Percentiles rank a stretch among this genome's conserved stretches.
phyloP scores from a whole-genome alignment of 2,888 invertebrate genomes.

The Drosophila gaucha region DNA sequence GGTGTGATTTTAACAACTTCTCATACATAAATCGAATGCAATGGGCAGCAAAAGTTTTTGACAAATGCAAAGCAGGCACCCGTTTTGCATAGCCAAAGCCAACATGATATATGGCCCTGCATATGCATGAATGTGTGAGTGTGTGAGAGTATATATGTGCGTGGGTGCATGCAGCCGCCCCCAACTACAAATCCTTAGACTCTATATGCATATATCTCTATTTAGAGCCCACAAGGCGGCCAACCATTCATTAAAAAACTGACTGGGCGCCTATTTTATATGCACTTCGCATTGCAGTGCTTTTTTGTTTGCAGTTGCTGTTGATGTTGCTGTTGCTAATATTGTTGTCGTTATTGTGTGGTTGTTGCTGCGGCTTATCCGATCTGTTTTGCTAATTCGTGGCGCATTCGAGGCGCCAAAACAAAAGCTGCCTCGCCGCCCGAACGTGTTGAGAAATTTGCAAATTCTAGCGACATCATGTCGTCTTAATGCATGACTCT shows the following conservation, averaged over 20 bases:
- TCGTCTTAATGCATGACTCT: slow-evolving; percentile 20
- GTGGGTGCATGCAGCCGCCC: background rate
- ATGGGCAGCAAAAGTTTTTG: slow-evolving; percentile 28
- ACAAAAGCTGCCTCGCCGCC: slow-evolving; percentile 53
- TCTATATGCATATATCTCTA: slow-evolving; percentile 18
- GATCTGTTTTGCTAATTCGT: slow-evolving; percentile 82
- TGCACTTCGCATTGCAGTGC: slow-evolving; percentile 57
- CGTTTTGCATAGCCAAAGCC: slow-evolving; percentile 47
- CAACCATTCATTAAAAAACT: slow-evolving; percentile 71
- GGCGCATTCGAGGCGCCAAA: slow-evolving; percentile 79
- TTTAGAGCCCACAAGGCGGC: slow-evolving; percentile 21
- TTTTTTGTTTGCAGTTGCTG: slow-evolving; percentile 24
- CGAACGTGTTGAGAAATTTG: slow-evolving; percentile 66
- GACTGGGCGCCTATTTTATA: slow-evolving; percentile 64
- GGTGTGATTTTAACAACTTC: slow-evolving; percentile 63
- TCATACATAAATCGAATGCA: slow-evolving; percentile 15
- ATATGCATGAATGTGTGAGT: slow-evolving; percentile 34
- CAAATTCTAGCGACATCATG: slow-evolving; percentile 34
- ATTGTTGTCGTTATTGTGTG: slow-evolving; percentile 10
- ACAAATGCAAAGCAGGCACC: slow-evolving; percentile 59
- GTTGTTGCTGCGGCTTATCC: slow-evolving; percentile 70
- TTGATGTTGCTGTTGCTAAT: slow-evolving; percentile 12
- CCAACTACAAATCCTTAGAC: slow-evolving; percentile 29
- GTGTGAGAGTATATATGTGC: background rate
- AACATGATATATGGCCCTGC: slow-evolving; percentile 63